Base-by-base conservation (phyloP, 2,888 invertebrate genomes). In the Empis stercorea region DNA sequence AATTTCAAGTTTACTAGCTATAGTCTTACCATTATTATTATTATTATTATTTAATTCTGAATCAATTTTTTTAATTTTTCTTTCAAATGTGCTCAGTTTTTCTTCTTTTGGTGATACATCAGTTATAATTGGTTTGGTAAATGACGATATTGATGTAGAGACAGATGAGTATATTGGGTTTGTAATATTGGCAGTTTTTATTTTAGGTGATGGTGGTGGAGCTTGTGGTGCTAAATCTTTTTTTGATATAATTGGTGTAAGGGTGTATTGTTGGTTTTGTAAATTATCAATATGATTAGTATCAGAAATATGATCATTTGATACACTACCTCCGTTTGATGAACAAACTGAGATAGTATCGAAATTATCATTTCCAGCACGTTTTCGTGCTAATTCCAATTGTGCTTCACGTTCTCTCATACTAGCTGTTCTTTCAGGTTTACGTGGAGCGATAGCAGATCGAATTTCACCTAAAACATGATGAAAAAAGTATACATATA, bases 401-500 rank as follows among this genome's bases (percentile, higher is more conserved):
- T 78, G 76, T 4, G 80, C 79, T 67, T 82, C 81, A 49, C 83
- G 75, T 66, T 86, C 87, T 56, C 87, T 74, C 82, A 89, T 85
- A 63, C 88, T 88, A 40, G 87, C 86, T 15, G 87, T 87, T 53
- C 89, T 73, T 65, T 87, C 87, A 14, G 88, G 89, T 67, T 89
- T 91, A 48, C 84, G 78, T 13, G 86, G 85, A 45, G 85, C 83
- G 57, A 88, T 76, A 48, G 83, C 79, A 62, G 85, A 86, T 64
- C 88, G 75, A 56, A 86, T 84, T 74, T 87, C 87, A 65, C 88
- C 84, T 83, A 66, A 63, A 68, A 65, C 20, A 30, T 16, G 9
- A 30, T 30, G n/a, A 39, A 20, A 9, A 37, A 15, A 16, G 15
- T 20, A 23, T n/a, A 20, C 4, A 34, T 34, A 13, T 34, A 13